Evolutionary conservation across 2,113 vertebrate species (phyloP).

Genomic region (Malaclemys terrapin): DNA sequence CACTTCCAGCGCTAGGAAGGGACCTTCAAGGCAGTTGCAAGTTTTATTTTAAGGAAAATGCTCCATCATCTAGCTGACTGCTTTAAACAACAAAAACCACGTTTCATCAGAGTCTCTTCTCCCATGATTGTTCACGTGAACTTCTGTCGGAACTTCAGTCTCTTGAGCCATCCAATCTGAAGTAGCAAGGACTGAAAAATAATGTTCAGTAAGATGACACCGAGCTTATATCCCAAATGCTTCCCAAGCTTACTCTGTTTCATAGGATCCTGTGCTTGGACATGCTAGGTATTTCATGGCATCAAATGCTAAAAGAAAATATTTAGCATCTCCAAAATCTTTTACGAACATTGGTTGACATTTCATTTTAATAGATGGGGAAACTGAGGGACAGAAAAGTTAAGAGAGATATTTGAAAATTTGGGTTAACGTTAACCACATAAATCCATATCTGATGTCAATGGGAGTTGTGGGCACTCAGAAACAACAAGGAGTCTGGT

Average conservation of each 20-base stretch:
- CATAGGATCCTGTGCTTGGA: accelerated
- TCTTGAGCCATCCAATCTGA: background rate
- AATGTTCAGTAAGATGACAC: background rate
- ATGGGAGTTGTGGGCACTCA: background rate
- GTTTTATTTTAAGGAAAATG: background rate
- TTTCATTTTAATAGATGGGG: background rate
- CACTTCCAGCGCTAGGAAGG: background rate
- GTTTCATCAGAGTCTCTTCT: background rate
- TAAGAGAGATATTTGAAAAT: background rate
- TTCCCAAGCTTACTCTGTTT: background rate
- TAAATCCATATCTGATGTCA: background rate
- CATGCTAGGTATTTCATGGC: background rate
- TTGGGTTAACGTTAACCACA: background rate
- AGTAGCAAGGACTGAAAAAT: slow-evolving; percentile 8
- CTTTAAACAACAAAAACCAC: background rate
- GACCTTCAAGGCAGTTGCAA: background rate
- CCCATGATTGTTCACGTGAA: background rate
- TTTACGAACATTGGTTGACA: background rate
- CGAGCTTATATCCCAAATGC: background rate
- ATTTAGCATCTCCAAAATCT: background rate
- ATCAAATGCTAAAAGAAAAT: background rate
- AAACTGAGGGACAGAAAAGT: background rate
- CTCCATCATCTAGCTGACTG: accelerated
- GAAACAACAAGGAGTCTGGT: too few species aligned
- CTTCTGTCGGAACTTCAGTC: background rate